Evolutionary conservation across 2,113 vertebrate species (phyloP).

Genomic region (Hippocampus barbouri): DNA sequence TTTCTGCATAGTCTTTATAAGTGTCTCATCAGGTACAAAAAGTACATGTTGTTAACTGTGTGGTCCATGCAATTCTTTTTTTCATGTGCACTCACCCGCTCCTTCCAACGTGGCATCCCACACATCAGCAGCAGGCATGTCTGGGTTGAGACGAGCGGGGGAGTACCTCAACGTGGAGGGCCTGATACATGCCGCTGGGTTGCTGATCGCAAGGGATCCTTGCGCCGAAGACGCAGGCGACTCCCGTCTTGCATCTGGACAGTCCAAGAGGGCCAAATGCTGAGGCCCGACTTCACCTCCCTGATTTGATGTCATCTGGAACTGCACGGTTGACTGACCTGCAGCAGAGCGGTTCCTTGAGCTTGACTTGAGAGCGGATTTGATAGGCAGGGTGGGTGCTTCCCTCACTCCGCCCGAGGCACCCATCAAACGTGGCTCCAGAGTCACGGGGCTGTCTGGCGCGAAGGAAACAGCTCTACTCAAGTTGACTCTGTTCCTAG

Average conservation of each 20-base stretch:
- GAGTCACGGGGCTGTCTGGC: constrained; percentile 44
- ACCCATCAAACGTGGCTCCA: constrained; percentile 43
- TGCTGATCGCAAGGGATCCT: constrained; percentile 38
- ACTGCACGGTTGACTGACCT: constrained; percentile 57
- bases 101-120: constrained; percentile 62
- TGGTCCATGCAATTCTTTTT: not conserved
- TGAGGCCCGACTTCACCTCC: constrained; percentile 49
- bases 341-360: constrained; percentile 56
- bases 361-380: constrained; percentile 70
- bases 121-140: constrained; percentile 52
- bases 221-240: constrained; percentile 36
- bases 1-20: not conserved
- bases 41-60: not conserved
- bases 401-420: constrained; percentile 49
- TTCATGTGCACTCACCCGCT: constrained; percentile 48
- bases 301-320: constrained; percentile 44
- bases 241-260: constrained; percentile 56
- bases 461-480: constrained; percentile 64
- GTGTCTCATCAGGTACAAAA: not conserved
- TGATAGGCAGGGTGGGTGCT: constrained; percentile 60
- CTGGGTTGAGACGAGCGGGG: constrained; percentile 45
- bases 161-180: constrained; percentile 70
- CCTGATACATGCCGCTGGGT: constrained; percentile 54
- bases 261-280: constrained; percentile 29
- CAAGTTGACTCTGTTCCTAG: constrained; percentile 59